phyloP scores from a whole-genome alignment of 2,888 invertebrate genomes.

The Arge pagana region DNA sequence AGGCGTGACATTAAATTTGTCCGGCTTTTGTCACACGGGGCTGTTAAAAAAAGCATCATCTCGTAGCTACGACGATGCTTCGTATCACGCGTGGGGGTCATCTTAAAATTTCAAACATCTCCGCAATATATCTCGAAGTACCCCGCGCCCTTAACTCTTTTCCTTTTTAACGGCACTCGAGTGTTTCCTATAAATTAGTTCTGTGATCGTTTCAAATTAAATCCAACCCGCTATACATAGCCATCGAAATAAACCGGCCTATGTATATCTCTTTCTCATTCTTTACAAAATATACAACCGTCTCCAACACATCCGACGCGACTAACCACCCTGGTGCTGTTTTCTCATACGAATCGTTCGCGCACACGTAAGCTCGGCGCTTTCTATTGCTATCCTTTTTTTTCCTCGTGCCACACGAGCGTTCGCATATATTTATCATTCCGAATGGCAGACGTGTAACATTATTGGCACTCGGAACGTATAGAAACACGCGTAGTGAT shows the following conservation, averaged over 20 bases:
- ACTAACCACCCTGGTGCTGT: no score
- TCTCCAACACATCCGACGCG: no score
- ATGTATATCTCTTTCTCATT: background rate
- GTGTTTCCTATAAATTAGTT: conserved; percentile 3
- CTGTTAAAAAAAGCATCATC: conserved; percentile 8
- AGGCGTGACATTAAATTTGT: conserved; percentile 17
- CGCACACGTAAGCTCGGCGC: no score
- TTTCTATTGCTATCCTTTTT: no score
- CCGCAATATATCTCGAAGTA: conserved; percentile 7
- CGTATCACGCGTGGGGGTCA: conserved; percentile 11
- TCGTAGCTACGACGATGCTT: conserved; percentile 10
- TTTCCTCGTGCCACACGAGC: no score
- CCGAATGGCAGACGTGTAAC: no score
- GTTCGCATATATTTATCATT: no score
- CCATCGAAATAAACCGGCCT: background rate
- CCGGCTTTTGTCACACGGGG: conserved; percentile 12
- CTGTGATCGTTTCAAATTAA: no score
- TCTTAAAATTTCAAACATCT: conserved; percentile 11
- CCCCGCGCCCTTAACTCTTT: background rate
- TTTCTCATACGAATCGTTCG: no score
- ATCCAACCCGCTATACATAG: background rate
- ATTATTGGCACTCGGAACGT: no score
- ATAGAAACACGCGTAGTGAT: no score
- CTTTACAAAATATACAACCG: no score
- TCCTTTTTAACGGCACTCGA: background rate